phyloP scores from a whole-genome alignment of 2,888 invertebrate species.

The Synergus japonicus region DNA sequence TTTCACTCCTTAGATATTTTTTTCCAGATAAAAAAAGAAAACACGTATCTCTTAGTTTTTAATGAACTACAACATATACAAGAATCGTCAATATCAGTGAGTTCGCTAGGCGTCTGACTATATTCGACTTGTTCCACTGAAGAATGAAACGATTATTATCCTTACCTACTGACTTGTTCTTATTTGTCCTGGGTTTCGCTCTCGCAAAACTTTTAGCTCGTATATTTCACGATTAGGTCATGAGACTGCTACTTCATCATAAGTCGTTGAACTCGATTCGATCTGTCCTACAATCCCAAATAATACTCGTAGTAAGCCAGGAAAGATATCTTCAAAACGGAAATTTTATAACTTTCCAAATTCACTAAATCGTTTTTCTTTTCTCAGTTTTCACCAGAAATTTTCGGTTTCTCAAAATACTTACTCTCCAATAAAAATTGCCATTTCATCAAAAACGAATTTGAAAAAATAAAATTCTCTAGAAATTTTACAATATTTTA shows the following conservation, averaged over 20 bases:
- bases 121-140: no score
- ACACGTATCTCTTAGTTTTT: no score
- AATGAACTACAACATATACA: no score
- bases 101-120: no score
- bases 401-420: not conserved
- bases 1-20: no score
- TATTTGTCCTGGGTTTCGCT: constrained; percentile 18
- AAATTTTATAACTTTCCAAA: constrained; percentile 34
- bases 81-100: no score
- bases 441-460: not conserved
- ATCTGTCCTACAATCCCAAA: constrained; percentile 29
- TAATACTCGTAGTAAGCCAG: constrained; percentile 23
- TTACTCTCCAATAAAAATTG: not conserved
- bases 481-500: no score
- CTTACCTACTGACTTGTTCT: constrained; percentile 34
- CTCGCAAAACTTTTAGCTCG: constrained; percentile 33
- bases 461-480: no score
- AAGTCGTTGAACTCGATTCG: constrained; percentile 41
- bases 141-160: not conserved
- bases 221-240: constrained; percentile 38
- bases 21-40: no score
- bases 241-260: constrained; percentile 32
- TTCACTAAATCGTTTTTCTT: constrained; percentile 11
- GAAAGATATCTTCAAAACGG: constrained; percentile 22
- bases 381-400: not conserved